Evolutionary conservation across 2,797 vertebrate genomes (phyloP).

Genomic region (Fratercula arctica): DNA sequence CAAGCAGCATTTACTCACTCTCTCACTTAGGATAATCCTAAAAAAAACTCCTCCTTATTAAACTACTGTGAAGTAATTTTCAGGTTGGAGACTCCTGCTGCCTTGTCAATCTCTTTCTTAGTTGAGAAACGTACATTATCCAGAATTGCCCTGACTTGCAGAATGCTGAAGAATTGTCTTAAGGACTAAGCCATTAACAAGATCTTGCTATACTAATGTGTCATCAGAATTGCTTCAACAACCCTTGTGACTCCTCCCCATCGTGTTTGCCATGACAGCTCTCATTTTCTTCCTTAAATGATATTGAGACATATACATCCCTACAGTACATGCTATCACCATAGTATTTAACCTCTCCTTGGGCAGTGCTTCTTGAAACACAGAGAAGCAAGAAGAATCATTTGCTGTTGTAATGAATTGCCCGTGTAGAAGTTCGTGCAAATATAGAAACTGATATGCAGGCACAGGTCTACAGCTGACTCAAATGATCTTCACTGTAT

Average conservation of each 20-base stretch:
- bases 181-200: conserved; percentile 44
- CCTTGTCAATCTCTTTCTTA: conserved; percentile 44
- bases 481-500: not conserved
- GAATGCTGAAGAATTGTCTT: conserved; percentile 42
- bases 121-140: conserved; percentile 27
- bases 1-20: conserved; percentile 2
- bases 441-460: not conserved
- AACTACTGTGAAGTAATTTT: conserved; percentile 6
- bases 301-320: not conserved
- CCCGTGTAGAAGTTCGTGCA: not conserved
- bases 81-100: not conserved
- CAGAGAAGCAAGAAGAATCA: not conserved
- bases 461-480: not conserved
- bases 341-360: not conserved
- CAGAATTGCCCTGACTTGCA: conserved; percentile 50
- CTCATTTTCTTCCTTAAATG: not conserved
- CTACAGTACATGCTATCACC: not conserved
- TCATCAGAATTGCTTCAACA: conserved; percentile 50
- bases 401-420: not conserved
- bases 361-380: not conserved
- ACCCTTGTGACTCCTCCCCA: not conserved
- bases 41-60: conserved; percentile 29
- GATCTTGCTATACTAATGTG: conserved; percentile 23
- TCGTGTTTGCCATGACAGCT: not conserved
- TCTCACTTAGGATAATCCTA: not conserved